Conservation (phyloP, 2,113 vertebrate genomes). For the Atherinomorus stipes region DNA sequence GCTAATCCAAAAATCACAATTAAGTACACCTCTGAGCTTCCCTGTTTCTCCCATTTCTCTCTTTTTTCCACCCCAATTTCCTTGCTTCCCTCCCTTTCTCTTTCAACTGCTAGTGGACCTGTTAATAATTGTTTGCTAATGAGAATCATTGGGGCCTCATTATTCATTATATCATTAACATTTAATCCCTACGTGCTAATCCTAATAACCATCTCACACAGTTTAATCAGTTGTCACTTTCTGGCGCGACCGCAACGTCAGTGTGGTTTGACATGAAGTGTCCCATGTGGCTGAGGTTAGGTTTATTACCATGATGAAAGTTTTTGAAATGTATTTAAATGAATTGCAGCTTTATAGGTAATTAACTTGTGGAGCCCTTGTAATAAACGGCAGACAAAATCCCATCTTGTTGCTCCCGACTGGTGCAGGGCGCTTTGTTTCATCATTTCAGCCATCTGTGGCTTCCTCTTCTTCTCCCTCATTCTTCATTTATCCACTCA, state of each 20-base stretch:
- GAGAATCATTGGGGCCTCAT: slow-evolving; percentile 65
- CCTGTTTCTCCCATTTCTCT: neutral
- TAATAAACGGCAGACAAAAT: slow-evolving; percentile 6
- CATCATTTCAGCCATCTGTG: slow-evolving; percentile 7
- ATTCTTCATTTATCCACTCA: neutral
- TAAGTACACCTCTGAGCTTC: slow-evolving; percentile 5
- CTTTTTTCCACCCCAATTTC: neutral
- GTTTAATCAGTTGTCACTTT: slow-evolving; percentile 67
- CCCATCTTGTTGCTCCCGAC: slow-evolving; percentile 9
- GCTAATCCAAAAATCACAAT: slow-evolving; percentile 41
- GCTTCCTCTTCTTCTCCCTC: neutral
- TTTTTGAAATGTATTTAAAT: slow-evolving; percentile 9
- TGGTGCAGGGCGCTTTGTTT: neutral
- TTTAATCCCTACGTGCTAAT: slow-evolving; percentile 75
- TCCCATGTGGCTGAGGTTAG: slow-evolving; percentile 12
- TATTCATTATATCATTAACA: slow-evolving; percentile 75
- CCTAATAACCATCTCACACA: slow-evolving; percentile 67
- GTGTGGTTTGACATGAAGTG: slow-evolving; percentile 34
- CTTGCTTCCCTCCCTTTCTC: neutral
- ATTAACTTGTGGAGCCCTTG: slow-evolving; percentile 14
- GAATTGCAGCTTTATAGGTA: slow-evolving; percentile 7
- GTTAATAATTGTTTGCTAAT: slow-evolving; percentile 76
- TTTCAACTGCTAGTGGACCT: slow-evolving; percentile 33
- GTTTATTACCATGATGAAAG: slow-evolving; percentile 8
- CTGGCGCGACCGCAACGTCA: slow-evolving; percentile 15